A percentile compares a stretch with the other conserved stretches of the same genome.
phyloP scores from a whole-genome alignment of 1,140 invertebrate genomes.

The Idris sp. region DNA sequence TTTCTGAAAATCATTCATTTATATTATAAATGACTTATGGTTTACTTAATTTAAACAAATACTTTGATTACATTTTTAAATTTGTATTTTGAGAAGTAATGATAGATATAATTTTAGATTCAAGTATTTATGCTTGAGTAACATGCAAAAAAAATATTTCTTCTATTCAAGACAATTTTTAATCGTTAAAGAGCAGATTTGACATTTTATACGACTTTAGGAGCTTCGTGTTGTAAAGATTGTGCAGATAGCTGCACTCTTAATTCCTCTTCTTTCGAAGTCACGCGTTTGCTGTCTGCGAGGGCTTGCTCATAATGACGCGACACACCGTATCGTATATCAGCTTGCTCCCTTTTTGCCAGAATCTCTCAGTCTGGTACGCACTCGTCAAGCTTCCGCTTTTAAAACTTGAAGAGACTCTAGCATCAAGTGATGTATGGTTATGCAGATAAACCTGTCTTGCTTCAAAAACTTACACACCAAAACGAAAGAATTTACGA shows the following conservation, averaged over 20 bases:
- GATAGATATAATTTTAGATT: too few species aligned
- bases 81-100: too few species aligned
- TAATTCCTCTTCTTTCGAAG: constrained; percentile 33
- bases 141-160: too few species aligned
- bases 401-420: constrained; percentile 44
- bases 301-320: constrained; percentile 25
- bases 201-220: constrained; percentile 18
- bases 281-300: constrained; percentile 13
- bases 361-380: constrained; percentile 16
- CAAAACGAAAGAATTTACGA: constrained; percentile 24
- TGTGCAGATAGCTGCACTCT: constrained; percentile 13
- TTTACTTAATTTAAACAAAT: too few species aligned
- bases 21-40: too few species aligned
- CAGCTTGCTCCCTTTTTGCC: constrained; percentile 14
- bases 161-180: too few species aligned
- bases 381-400: constrained; percentile 32
- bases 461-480: constrained; percentile 24
- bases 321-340: constrained; percentile 25
- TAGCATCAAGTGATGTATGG: constrained; percentile 18
- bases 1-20: too few species aligned
- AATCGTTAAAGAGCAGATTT: constrained; percentile 14
- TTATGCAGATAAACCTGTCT: constrained; percentile 35
- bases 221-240: neutral
- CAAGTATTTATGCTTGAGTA: too few species aligned
- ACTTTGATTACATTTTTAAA: too few species aligned